Conservation (phyloP, 2,113 vertebrate species). For the Nothoprocta perdicaria region DNA sequence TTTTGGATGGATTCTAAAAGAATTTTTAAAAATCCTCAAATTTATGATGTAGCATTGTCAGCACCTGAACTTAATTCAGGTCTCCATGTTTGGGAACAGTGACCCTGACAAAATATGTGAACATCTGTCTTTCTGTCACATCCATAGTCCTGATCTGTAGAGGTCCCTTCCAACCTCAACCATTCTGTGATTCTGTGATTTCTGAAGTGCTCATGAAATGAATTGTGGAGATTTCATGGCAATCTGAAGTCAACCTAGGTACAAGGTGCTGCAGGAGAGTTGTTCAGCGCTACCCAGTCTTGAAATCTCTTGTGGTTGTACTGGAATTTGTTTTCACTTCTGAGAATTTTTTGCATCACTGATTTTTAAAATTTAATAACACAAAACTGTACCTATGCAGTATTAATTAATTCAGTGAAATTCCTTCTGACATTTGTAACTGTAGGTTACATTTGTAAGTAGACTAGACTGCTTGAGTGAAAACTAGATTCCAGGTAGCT, state of each 20-base stretch:
- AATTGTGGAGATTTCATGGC: neutral
- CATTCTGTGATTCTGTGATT: no score
- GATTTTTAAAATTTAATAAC: constrained; percentile 45
- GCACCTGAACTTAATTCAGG: neutral
- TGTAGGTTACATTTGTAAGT: neutral
- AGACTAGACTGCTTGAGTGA: neutral
- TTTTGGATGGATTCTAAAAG: neutral
- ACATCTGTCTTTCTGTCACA: neutral
- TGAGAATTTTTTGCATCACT: constrained; percentile 41
- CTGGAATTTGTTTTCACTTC: neutral
- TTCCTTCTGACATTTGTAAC: neutral
- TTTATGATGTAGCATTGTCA: neutral
- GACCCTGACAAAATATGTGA: neutral
- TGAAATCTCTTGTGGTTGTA: neutral
- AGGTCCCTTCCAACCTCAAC: no score
- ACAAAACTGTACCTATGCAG: neutral
- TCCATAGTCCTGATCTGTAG: neutral
- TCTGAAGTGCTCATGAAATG: neutral
- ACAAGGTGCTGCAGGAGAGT: neutral
- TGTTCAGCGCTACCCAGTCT: accelerated
- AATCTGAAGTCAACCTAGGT: neutral
- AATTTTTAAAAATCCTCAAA: neutral
- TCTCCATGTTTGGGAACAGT: neutral
- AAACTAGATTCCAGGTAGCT: neutral
- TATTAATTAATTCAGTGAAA: neutral